Evolutionary conservation across 2,797 vertebrate species (phyloP).

Genomic region (Acestrorhynchus altus): DNA sequence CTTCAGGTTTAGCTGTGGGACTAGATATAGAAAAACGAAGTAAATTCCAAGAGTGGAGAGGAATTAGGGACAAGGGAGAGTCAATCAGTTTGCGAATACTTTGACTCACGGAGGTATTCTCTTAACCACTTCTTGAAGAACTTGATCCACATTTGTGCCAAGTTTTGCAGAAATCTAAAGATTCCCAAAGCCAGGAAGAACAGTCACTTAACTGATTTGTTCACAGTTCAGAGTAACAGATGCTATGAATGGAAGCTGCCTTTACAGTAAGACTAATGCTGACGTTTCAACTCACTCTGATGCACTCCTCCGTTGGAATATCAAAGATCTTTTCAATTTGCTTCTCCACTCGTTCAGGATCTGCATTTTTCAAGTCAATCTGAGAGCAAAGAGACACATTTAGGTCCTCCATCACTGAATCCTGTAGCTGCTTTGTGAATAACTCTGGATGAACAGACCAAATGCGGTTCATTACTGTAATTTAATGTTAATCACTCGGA

Average conservation of each 20-base stretch:
- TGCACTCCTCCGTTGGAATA: slow-evolving; percentile 87
- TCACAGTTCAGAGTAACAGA: neutral
- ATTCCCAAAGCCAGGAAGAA: neutral
- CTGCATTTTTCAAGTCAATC: slow-evolving; percentile 97
- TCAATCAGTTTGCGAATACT: neutral
- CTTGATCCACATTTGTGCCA: slow-evolving; percentile 89
- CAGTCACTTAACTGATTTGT: neutral
- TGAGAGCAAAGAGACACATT: slow-evolving; percentile 63
- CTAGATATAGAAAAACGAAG: slow-evolving; percentile 65
- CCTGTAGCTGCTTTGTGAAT: no score
- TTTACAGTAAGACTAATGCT: neutral
- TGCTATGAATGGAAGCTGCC: neutral
- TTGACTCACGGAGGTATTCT: slow-evolving; percentile 89
- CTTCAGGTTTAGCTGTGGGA: slow-evolving; percentile 74
- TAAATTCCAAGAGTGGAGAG: neutral
- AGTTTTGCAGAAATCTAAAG: slow-evolving; percentile 94
- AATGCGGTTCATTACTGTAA: no score
- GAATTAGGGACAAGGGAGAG: neutral
- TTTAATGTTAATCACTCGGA: no score
- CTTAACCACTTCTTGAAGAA: slow-evolving; percentile 87
- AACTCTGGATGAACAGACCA: no score
- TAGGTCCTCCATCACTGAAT: no score
- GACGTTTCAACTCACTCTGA: slow-evolving; percentile 79
- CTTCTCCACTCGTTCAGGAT: slow-evolving; percentile 89
- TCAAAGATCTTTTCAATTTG: slow-evolving; percentile 96